phyloP scores from a whole-genome alignment of 1,140 invertebrate species.

The Himalopsyche phryganea region DNA sequence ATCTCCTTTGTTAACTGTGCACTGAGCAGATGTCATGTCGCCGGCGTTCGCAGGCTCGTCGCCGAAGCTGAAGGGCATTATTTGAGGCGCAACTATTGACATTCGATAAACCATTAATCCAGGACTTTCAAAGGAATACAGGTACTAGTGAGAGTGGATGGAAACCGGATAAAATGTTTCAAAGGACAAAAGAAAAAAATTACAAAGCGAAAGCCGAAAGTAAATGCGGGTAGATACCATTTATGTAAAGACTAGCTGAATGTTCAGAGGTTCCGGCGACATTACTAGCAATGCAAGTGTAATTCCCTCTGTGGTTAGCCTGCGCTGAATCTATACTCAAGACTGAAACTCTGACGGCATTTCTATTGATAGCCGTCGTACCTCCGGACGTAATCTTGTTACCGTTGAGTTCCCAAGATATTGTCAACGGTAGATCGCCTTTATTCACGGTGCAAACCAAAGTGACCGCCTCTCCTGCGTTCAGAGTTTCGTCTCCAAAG shows the following conservation, averaged over 20 bases:
- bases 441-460: conserved; percentile 59
- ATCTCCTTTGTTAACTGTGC: conserved; percentile 67
- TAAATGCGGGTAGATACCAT: conserved; percentile 43
- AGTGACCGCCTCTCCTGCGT: conserved; percentile 61
- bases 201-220: too few species aligned
- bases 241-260: conserved; percentile 55
- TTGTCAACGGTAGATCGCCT: conserved; percentile 61
- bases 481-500: conserved; percentile 59
- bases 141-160: too few species aligned
- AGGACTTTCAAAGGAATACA: too few species aligned
- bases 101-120: conserved; percentile 32
- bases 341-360: conserved; percentile 39
- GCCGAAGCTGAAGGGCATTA: conserved; percentile 62
- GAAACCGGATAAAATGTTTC: too few species aligned
- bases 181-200: too few species aligned
- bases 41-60: conserved; percentile 64
- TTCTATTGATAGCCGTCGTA: conserved; percentile 33
- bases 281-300: conserved; percentile 65
- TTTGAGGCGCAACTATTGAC: conserved; percentile 61
- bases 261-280: conserved; percentile 59
- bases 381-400: conserved; percentile 38
- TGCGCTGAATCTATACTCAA: conserved; percentile 61
- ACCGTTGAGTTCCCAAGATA: conserved; percentile 53
- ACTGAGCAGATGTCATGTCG: conserved; percentile 57
- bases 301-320: conserved; percentile 61